Evolutionary conservation across 2,888 invertebrate genomes (phyloP), one percentile per base, ranked within the genome.

Genomic region (Macrosiphum euphorbiae): DNA sequence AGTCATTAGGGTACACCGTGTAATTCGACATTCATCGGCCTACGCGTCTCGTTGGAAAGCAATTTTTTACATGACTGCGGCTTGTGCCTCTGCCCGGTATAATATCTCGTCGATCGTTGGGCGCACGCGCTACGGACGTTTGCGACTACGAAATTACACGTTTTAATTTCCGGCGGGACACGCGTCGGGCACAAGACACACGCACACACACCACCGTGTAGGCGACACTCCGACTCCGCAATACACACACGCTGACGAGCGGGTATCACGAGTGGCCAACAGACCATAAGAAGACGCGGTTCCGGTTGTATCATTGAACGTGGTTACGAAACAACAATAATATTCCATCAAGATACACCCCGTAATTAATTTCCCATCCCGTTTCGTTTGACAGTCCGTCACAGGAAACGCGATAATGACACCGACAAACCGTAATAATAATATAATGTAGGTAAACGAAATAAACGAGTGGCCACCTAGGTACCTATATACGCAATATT

Each of bases 141-240:
- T 86, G 67, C 52, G 28, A 78, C 78, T 88, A 88, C 92, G 88
- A 94, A 94, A 94, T 94, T 94, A 94, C 86, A 94, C 94, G 94
- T 94, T 94, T 94, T 94, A 94, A 94, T 94, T 94, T 94, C 94
- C 94, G 94, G 94, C 94, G 90, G 94, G 94, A 94, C 94, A 94
- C 94, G 94, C 94, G 94, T 94, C 94, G 50, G 94, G 94, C 94
- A 86, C 90, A 94, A 94, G 94, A 90, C 93, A 58, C 35, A 90
- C n/a, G n/a, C 87, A 86, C 11, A 61, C 24, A 92, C 44, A 91
- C 87, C 67, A 35, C 67, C n/a, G n/a, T 13, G 35, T 5, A 67
- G 90, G 35, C 58, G 90, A 90, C 90, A 90, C 61, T 44, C 61
- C 1, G 61, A 41, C 26, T 89, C 11, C 26, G 85, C 13, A 78